Base-by-base conservation (phyloP, 1,140 invertebrate species). In the Nasonia vitripennis region DNA sequence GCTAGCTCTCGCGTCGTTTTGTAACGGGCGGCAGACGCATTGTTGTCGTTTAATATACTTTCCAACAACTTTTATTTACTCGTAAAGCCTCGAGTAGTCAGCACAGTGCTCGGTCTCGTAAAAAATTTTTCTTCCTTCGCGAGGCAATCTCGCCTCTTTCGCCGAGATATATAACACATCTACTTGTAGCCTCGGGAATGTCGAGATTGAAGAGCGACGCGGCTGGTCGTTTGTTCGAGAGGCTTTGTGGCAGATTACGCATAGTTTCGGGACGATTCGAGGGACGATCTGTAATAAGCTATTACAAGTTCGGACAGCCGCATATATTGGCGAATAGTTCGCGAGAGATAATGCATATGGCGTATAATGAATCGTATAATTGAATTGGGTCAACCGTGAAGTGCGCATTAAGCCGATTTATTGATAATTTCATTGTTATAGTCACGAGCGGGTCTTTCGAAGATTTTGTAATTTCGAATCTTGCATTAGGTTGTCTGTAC, bases 1-100 rank as follows among this genome's bases (percentile, higher is more conserved):
- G 14, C 12, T 45, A 51, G 48, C 48, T 12, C 48, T 51, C 48
- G 12, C 48, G 12, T 17, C 20, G 55, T 62, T 62, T 62, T 62
- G n/a, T n/a, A 62, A 62, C 55, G 20, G 41, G 55, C 55, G 17
- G 20, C 14, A 6, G 17, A n/a, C 55, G 55, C 68, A 71, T 71
- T 71, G 68, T 71, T 71, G 68, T 31, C 68, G 68, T 34, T 71
- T 71, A 71, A 71, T 71, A 71, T 31, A 71, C 23, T 71, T 71
- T 14, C 27, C 23, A 71, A 34, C 31, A 31, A 71, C 68, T 71
- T 71, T 71, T 71, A 71, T 71, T 71, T 34, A 34, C 27, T 9
- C 68, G 68, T 34, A 71, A 71, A 71, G 27, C 68, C 4, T 71
- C 7, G 27, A 27, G 68, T 31, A 34, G 55, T 62, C 55, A n/a